Evolutionary conservation across 1,140 invertebrate genomes (phyloP), one percentile per base, ranked within the genome.

Genomic region (Apocrypta bakeri): DNA sequence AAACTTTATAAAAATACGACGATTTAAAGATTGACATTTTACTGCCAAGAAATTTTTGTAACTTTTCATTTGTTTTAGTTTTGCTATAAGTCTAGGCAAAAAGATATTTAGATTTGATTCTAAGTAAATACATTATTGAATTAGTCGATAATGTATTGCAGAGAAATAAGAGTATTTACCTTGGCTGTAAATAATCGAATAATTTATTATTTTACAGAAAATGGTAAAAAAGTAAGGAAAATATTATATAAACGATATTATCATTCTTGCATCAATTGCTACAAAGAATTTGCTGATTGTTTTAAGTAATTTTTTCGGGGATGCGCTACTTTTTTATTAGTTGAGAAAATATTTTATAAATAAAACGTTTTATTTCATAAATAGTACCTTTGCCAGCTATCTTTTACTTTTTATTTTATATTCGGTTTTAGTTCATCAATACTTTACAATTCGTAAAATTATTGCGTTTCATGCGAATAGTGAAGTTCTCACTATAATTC

Each of bases 161-260:
- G 29, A 31, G 29, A 69, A 56, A 69, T 33, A 31, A n/a, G 72
- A 73, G 72, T 73, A 73, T 73, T 73, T 9, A 77, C 56, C n/a
- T 63, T 77, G 75, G 61, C 61, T 77, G 56, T 64, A 77, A 77
- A 77, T 77, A 63, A 56, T 64, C 21, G 9, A 37, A 27, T 64
- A 29, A 37, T n/a, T n/a, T n/a, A n/a, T n/a, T 37, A 33, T 77
- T 2, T 75, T 72, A 24, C 31, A 69, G 33, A 0, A 29, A 69
- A 69, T 12, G 7, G 7, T 69, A 21, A 12, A 69, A 21, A 33
- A 31, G 12, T 69, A 72, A 12, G 42, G 12, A 40, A 40, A 11
- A 72, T 42, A 72, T 72, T 42, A 4, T 56, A 48, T 17, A 48
- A 12, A 24, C n/a, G n/a, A n/a, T 37, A 37, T 72, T 25, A 21